Evolutionary conservation across 1,140 invertebrate genomes (phyloP).

Genomic region (Chrysomallon squamiferum): DNA sequence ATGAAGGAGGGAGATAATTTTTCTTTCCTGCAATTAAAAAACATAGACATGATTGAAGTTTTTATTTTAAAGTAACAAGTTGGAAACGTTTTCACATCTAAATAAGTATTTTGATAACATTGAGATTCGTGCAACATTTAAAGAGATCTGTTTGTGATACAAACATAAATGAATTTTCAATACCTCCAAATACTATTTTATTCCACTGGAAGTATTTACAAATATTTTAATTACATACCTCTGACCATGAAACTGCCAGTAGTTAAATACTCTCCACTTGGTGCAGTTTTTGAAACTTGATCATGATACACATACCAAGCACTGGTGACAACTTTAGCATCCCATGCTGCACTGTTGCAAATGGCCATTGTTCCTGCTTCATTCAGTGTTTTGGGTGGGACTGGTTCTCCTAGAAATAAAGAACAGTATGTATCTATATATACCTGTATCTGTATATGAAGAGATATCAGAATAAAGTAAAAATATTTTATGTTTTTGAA

Average conservation of each 20-base stretch:
- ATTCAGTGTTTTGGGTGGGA: slow-evolving; percentile 91
- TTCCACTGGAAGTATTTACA: too few relatives aligned
- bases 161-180: too few relatives aligned
- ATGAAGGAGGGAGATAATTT: slow-evolving; percentile 91
- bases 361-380: slow-evolving; percentile 98
- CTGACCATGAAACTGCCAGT: slow-evolving; percentile 95
- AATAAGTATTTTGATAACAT: too few relatives aligned
- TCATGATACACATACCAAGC: slow-evolving; percentile 97
- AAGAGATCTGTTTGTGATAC: too few relatives aligned
- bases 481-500: background rate
- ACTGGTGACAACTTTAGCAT: slow-evolving; percentile 91
- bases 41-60: background rate
- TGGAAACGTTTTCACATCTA: too few relatives aligned
- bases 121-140: too few relatives aligned
- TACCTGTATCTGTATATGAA: background rate
- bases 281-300: slow-evolving; percentile 97
- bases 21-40: slow-evolving; percentile 74
- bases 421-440: background rate
- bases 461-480: background rate
- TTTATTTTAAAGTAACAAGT: too few relatives aligned
- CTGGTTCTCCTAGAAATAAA: slow-evolving; percentile 38
- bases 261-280: slow-evolving; percentile 94
- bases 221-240: too few relatives aligned
- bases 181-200: too few relatives aligned
- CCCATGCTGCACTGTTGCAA: slow-evolving; percentile 96